These are phyloP conservation scores for Perizoma flavofasciatum DNA, from an alignment of 2,888 invertebrate genomes.

Conservation along the genomic window DNA sequence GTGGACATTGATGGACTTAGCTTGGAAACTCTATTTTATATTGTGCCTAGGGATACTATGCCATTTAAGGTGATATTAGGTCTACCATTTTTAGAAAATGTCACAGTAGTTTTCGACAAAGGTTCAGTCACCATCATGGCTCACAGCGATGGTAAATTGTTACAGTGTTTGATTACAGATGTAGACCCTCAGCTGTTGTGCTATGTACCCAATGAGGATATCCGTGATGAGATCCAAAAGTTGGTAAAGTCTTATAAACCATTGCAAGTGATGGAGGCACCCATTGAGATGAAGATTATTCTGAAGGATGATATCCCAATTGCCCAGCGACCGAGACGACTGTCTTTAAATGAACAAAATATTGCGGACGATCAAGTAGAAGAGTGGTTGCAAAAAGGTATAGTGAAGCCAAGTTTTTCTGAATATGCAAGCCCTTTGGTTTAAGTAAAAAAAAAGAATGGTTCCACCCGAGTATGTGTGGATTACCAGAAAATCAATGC, in stretches of 20 bases:
- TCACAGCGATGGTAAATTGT: conserved; percentile 3
- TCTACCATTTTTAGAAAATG: neutral
- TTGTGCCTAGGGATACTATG: neutral
- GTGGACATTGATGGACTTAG: neutral
- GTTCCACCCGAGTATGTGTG: too few relatives aligned
- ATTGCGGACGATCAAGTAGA: conserved; percentile 30
- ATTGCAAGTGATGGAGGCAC: conserved; percentile 26
- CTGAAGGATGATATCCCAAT: conserved; percentile 37
- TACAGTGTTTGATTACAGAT: conserved; percentile 7
- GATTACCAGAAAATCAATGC: too few relatives aligned
- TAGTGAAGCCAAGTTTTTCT: too few relatives aligned
- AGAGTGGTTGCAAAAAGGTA: conserved; percentile 28
- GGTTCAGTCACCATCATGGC: conserved; percentile 1
- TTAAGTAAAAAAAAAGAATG: too few relatives aligned
- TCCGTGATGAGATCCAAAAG: neutral
- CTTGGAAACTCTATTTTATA: conserved; percentile 1
- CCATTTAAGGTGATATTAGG: conserved; percentile 1
- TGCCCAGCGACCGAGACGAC: conserved; percentile 34
- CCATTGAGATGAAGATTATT: conserved; percentile 32
- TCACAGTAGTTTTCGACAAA: conserved; percentile 3
- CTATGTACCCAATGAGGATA: neutral
- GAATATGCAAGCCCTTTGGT: too few relatives aligned
- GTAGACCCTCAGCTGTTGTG: neutral
- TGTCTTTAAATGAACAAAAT: conserved; percentile 29
- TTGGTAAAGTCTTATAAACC: conserved; percentile 18